Evolutionary conservation across 1,140 invertebrate genomes (phyloP).

Genomic region (Ceratoteleas bidentatus): DNA sequence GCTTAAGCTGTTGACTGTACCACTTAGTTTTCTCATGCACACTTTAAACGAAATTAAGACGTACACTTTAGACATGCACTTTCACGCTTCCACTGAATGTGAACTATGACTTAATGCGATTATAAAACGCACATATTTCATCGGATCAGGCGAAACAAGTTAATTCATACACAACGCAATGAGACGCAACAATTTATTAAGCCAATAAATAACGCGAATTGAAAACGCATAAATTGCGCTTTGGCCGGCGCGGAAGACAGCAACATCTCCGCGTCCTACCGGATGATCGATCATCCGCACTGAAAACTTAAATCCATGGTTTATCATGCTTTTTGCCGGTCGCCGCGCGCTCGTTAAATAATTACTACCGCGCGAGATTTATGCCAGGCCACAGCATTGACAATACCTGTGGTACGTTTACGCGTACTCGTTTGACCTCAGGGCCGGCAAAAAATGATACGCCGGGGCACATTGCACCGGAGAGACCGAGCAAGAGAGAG

Average conservation of each 20-base stretch:
- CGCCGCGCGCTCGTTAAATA: slow-evolving; percentile 38
- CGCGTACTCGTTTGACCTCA: too few species aligned
- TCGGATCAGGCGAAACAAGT: slow-evolving; percentile 30
- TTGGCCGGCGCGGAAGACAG: slow-evolving; percentile 10
- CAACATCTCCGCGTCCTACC: slow-evolving; percentile 5
- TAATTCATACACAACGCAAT: slow-evolving; percentile 35
- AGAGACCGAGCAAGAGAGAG: too few species aligned
- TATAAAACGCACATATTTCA: slow-evolving; percentile 40
- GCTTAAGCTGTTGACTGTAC: too few species aligned
- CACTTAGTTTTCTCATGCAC: background rate
- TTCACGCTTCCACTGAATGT: background rate
- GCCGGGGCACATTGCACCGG: too few species aligned
- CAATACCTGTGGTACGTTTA: too few species aligned
- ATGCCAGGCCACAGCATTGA: slow-evolving; percentile 44
- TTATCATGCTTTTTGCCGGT: slow-evolving; percentile 24
- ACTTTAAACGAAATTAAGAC: slow-evolving; percentile 13
- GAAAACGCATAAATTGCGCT: slow-evolving; percentile 37
- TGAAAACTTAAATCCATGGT: slow-evolving; percentile 33
- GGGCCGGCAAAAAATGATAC: too few species aligned
- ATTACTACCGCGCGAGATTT: slow-evolving; percentile 39
- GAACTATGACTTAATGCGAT: slow-evolving; percentile 37
- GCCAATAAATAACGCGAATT: slow-evolving; percentile 26
- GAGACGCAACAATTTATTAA: slow-evolving; percentile 28
- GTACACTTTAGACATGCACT: slow-evolving; percentile 4
- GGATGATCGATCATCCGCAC: slow-evolving; percentile 38